Percentiles rank a stretch among this genome's conserved stretches.
These are phyloP conservation scores for Pachliopta kotzebuea DNA, from an alignment of 2,888 invertebrate species.

Conservation along the genomic window DNA sequence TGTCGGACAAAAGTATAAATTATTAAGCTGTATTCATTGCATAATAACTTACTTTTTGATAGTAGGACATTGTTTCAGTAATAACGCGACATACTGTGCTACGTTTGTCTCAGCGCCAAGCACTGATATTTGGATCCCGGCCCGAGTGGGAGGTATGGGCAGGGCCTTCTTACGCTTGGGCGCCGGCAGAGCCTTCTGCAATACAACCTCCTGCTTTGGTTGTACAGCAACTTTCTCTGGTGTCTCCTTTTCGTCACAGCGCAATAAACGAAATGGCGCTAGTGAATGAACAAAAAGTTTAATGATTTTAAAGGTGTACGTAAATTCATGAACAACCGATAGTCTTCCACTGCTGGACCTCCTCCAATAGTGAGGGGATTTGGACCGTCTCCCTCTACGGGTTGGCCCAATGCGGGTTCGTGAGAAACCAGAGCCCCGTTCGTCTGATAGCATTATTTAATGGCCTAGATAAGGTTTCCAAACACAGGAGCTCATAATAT, in stretches of 20 bases:
- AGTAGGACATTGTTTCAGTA: slow-evolving; percentile 78
- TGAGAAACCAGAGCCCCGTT: too few species aligned
- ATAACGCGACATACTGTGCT: slow-evolving; percentile 71
- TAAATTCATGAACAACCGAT: background rate
- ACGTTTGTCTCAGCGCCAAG: slow-evolving; percentile 76
- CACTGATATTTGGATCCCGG: slow-evolving; percentile 67
- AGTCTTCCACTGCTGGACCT: too few species aligned
- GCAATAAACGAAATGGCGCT: slow-evolving; percentile 65
- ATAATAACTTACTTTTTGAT: slow-evolving; percentile 62
- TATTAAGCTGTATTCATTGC: background rate
- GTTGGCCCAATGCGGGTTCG: too few species aligned
- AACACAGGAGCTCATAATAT: background rate
- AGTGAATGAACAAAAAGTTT: background rate
- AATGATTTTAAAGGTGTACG: background rate
- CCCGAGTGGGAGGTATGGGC: slow-evolving; percentile 48
- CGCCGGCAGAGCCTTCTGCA: slow-evolving; percentile 48
- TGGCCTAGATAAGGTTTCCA: too few species aligned
- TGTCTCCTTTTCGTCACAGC: slow-evolving; percentile 40
- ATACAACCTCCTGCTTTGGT: slow-evolving; percentile 19
- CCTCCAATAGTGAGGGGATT: too few species aligned
- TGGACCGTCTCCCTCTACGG: too few species aligned
- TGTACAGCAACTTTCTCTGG: slow-evolving; percentile 14
- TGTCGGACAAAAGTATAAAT: background rate
- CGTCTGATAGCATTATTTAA: too few species aligned
- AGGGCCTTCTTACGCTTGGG: slow-evolving; percentile 42